Conservation (phyloP, 2,797 vertebrate species). For the Anolis apletophallus region DNA sequence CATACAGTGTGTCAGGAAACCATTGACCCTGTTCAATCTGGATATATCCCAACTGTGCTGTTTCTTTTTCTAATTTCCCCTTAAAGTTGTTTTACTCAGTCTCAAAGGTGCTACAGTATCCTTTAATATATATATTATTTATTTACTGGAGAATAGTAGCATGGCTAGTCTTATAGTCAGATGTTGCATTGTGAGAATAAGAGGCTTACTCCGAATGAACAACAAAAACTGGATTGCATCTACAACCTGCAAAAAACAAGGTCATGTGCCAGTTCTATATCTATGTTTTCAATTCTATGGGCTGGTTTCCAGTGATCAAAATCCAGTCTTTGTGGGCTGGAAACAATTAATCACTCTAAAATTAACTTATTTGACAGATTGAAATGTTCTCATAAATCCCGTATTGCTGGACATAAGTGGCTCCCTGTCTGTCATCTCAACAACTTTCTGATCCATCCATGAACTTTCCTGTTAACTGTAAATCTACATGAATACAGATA, state of each 20-base stretch:
- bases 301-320: conserved; percentile 1
- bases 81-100: too few species aligned
- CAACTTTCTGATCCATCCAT: conserved; percentile 47
- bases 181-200: background rate
- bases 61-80: too few species aligned
- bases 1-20: too few species aligned
- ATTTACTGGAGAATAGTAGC: background rate
- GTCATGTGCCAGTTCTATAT: background rate
- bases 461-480: background rate
- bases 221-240: background rate
- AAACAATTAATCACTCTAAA: background rate
- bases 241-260: background rate
- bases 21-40: too few species aligned
- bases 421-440: conserved; percentile 11
- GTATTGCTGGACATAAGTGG: background rate
- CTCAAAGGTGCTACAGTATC: too few species aligned
- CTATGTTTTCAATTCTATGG: background rate
- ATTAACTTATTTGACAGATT: background rate
- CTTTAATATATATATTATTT: background rate
- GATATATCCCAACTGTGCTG: too few species aligned
- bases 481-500: conserved; percentile 32
- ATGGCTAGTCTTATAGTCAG: background rate
- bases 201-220: background rate
- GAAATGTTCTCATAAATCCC: background rate
- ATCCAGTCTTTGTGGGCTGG: background rate